These are phyloP conservation scores for Megalops atlanticus DNA, from an alignment of 2,113 vertebrate species.

Conservation along the genomic window DNA sequence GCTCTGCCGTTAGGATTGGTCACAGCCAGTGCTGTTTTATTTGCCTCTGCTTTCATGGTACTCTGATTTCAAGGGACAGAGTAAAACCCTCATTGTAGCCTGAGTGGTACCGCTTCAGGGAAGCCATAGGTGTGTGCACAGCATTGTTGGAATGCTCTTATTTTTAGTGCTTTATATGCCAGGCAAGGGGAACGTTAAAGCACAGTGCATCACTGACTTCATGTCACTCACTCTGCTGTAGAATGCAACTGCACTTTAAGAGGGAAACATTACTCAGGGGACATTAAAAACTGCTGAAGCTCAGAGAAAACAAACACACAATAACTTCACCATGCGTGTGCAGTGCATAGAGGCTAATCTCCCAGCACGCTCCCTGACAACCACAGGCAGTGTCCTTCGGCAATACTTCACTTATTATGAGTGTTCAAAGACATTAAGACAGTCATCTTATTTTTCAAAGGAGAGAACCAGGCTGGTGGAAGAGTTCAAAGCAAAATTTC, in stretches of 20 bases:
- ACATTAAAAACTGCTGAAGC: not conserved
- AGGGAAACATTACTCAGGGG: not conserved
- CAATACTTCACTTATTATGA: not conserved
- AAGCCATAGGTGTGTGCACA: slow-evolving; percentile 4
- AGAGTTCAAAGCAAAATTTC: not conserved
- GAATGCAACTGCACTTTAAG: not conserved
- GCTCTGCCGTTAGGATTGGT: not conserved
- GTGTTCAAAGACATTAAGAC: not conserved
- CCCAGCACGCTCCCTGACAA: not conserved
- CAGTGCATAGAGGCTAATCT: not conserved
- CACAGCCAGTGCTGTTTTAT: not conserved
- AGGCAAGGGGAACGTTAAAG: not conserved
- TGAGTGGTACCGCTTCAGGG: not conserved
- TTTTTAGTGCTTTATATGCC: not conserved
- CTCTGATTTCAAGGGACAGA: not conserved
- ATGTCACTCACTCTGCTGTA: not conserved
- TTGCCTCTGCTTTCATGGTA: too few species aligned
- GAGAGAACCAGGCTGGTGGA: not conserved
- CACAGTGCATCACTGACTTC: not conserved
- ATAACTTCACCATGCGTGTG: not conserved
- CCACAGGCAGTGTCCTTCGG: not conserved
- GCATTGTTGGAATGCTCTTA: slow-evolving; percentile 1
- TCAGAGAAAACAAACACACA: not conserved
- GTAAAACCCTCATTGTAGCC: too few species aligned
- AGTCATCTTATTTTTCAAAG: not conserved